Evolutionary conservation across 2,113 vertebrate species (phyloP).

Genomic region (Esox niger): DNA sequence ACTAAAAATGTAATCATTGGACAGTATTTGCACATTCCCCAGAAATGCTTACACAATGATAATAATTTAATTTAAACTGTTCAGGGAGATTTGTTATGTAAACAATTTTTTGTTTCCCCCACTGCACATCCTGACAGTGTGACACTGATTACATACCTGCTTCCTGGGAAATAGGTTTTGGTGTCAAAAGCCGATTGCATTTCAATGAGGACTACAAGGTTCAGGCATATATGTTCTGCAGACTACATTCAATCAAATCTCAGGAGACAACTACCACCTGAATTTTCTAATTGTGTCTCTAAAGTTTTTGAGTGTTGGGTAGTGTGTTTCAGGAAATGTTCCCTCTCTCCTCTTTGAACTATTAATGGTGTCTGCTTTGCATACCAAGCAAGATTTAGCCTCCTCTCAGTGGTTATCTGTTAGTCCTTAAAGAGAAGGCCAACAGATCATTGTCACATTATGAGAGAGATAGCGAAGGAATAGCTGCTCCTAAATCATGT

Average conservation of each 20-base stretch:
- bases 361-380: background rate
- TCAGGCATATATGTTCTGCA: background rate
- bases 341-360: background rate
- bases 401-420: constrained; percentile 49
- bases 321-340: background rate
- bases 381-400: constrained; percentile 1
- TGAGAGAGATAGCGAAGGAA: constrained; percentile 32
- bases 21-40: too few species aligned
- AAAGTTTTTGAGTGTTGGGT: background rate
- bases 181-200: constrained; percentile 20
- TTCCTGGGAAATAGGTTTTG: constrained; percentile 12
- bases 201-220: constrained; percentile 3
- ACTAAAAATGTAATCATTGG: too few species aligned
- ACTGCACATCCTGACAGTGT: too few species aligned
- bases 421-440: constrained; percentile 40
- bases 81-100: too few species aligned
- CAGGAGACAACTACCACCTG: background rate
- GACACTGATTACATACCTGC: constrained; percentile 30
- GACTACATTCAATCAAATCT: background rate
- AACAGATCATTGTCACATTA: constrained; percentile 48
- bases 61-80: too few species aligned
- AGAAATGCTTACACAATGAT: too few species aligned
- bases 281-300: constrained; percentile 17
- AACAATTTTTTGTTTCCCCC: too few species aligned
- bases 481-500: constrained; percentile 54